Percentiles rank a stretch among this genome's conserved stretches.
phyloP scores from a whole-genome alignment of 2,888 invertebrate species.

The Horisme vitalbata region DNA sequence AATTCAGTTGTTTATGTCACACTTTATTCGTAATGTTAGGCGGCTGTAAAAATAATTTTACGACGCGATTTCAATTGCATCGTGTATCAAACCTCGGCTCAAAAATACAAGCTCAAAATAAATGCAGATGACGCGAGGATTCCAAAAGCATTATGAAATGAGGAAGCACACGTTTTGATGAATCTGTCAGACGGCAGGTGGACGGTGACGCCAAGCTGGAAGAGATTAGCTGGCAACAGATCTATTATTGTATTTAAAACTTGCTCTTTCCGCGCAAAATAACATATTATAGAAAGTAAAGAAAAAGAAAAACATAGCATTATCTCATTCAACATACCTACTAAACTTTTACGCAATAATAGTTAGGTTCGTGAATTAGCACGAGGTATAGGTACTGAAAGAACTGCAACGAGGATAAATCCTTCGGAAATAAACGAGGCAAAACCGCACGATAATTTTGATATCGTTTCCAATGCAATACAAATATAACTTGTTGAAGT shows the following conservation, averaged over 20 bases:
- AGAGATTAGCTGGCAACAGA: constrained; percentile 18
- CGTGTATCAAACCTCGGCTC: constrained; percentile 4
- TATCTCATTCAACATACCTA: not conserved
- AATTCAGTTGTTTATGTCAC: constrained; percentile 30
- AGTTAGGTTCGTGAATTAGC: constrained; percentile 15
- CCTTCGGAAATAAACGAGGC: constrained; percentile 22
- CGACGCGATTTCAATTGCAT: constrained; percentile 27
- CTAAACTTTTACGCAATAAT: constrained; percentile 10
- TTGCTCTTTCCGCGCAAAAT: not conserved
- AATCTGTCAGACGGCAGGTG: constrained; percentile 25
- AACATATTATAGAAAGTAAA: constrained; percentile 2
- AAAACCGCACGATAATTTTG: constrained; percentile 24
- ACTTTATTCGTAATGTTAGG: constrained; percentile 25
- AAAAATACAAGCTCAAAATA: constrained; percentile 12
- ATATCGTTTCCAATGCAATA: constrained; percentile 17
- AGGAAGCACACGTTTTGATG: constrained; percentile 17
- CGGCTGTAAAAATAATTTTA: constrained; percentile 33
- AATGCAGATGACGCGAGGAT: constrained; percentile 3
- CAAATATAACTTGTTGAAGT: constrained; percentile 13
- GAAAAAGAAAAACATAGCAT: constrained; percentile 2
- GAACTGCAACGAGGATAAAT: constrained; percentile 17
- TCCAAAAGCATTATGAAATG: constrained; percentile 6
- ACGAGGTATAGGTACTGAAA: constrained; percentile 12
- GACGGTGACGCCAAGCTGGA: constrained; percentile 10
- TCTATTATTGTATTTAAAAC: constrained; percentile 10